Evolutionary conservation across 2,888 invertebrate species (phyloP).

Genomic region (Nephrotoma guestfalica): DNA sequence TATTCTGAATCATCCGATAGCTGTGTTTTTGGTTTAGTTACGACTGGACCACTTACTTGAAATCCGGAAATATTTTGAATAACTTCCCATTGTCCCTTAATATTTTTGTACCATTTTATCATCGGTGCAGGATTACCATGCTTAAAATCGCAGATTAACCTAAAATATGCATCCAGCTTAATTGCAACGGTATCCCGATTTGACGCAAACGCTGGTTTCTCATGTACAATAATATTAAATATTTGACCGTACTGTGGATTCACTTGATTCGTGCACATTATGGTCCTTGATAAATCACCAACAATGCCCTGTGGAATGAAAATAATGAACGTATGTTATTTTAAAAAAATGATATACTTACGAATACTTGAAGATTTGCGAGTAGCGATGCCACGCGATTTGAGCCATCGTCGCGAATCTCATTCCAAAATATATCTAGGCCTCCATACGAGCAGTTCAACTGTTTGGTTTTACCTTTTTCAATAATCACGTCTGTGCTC

Average conservation of each 20-base stretch:
- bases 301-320: background rate
- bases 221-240: background rate
- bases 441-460: too few relatives aligned
- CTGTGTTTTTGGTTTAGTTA: background rate
- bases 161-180: background rate
- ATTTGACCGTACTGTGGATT: background rate
- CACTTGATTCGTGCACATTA: background rate
- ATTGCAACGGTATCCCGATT: background rate
- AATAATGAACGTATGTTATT: too few relatives aligned
- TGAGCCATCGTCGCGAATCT: too few relatives aligned
- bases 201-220: background rate
- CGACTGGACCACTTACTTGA: too few relatives aligned
- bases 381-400: too few relatives aligned
- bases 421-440: too few relatives aligned
- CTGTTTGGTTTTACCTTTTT: too few relatives aligned
- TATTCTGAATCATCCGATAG: background rate
- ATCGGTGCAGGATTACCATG: background rate
- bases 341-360: too few relatives aligned
- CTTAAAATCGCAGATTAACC: background rate
- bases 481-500: too few relatives aligned
- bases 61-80: too few relatives aligned
- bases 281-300: background rate
- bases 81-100: background rate
- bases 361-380: too few relatives aligned
- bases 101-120: background rate